These are phyloP conservation scores for Danio tinwini DNA, from an alignment of 2,797 vertebrate genomes.

Conservation along the genomic window DNA sequence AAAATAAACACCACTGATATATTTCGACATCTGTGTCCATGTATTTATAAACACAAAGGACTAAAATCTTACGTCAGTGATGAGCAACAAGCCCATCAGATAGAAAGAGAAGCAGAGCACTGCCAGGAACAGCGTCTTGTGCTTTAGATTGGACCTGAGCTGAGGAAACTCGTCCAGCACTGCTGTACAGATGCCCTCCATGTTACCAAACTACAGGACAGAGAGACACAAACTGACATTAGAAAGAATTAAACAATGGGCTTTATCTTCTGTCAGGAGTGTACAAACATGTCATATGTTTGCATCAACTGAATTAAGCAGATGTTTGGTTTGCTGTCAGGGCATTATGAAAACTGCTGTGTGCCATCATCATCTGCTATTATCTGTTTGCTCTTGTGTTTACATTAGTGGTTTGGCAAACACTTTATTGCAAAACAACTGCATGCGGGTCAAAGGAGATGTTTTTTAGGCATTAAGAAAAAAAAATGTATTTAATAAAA, in stretches of 20 bases:
- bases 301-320: constrained; percentile 23
- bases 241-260: neutral
- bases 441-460: no score
- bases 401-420: neutral
- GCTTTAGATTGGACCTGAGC: constrained; percentile 69
- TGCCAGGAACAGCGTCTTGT: constrained; percentile 77
- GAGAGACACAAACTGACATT: constrained; percentile 34
- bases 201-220: constrained; percentile 82
- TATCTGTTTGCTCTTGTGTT: constrained; percentile 1
- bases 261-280: neutral
- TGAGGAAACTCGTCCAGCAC: constrained; percentile 83
- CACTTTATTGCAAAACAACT: neutral
- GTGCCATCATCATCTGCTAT: neutral
- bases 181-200: constrained; percentile 86
- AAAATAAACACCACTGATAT: neutral
- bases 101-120: constrained; percentile 80
- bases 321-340: neutral
- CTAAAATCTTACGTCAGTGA: constrained; percentile 76
- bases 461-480: no score
- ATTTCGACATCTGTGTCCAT: neutral
- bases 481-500: no score
- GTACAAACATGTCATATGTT: constrained; percentile 2
- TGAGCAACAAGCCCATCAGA: constrained; percentile 80
- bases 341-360: neutral
- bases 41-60: neutral